Conservation (phyloP, 2,888 invertebrate genomes). For the Ochropacha duplaris region DNA sequence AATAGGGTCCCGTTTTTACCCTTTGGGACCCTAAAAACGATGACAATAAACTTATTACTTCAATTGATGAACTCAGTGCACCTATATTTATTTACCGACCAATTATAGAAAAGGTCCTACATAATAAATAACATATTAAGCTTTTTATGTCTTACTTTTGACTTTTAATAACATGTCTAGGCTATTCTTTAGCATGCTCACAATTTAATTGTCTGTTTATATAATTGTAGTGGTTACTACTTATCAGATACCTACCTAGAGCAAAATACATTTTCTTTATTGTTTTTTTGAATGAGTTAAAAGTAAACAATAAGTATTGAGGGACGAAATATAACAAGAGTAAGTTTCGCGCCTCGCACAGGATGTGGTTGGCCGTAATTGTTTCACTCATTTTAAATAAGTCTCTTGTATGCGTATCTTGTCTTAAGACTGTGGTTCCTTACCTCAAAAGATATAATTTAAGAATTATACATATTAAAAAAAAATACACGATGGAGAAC, state of each 20-base stretch:
- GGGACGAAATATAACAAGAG: neutral
- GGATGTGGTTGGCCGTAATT: constrained; percentile 71
- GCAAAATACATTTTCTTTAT: neutral
- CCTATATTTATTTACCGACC: constrained; percentile 30
- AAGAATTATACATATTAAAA: neutral
- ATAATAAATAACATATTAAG: constrained; percentile 35
- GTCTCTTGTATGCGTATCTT: constrained; percentile 40
- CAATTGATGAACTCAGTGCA: constrained; percentile 26
- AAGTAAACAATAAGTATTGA: constrained; percentile 22
- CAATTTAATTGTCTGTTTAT: constrained; percentile 8
- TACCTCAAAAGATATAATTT: constrained; percentile 25
- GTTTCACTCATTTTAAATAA: constrained; percentile 46
- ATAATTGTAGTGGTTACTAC: constrained; percentile 9
- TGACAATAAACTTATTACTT: constrained; percentile 36
- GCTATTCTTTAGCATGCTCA: constrained; percentile 9
- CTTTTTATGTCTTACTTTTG: constrained; percentile 16
- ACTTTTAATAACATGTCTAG: constrained; percentile 11
- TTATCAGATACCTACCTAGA: no score
- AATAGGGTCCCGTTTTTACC: no score
- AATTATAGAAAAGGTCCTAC: constrained; percentile 44
- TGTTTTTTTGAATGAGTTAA: neutral
- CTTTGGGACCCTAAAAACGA: no score
- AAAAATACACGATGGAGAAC: neutral
- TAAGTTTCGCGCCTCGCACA: constrained; percentile 63
- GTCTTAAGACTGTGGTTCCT: constrained; percentile 46